Evolutionary conservation across 2,797 vertebrate genomes (phyloP).

Genomic region (Hozukius guyotensis): DNA sequence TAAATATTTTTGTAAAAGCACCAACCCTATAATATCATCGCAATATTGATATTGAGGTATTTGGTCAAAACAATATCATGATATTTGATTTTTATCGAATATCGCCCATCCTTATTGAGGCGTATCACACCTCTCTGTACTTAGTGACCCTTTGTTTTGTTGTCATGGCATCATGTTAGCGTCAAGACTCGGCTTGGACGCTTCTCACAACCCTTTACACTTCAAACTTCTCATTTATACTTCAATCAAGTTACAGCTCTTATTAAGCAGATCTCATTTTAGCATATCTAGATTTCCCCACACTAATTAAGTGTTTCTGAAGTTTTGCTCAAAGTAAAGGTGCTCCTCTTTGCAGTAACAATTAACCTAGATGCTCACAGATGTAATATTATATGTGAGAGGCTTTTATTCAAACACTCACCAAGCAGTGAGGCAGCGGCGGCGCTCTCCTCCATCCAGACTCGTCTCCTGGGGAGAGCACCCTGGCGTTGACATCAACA

Average conservation of each 20-base stretch:
- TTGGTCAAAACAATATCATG: neutral
- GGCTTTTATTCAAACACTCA: constrained; percentile 55
- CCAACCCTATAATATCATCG: neutral
- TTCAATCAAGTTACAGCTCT: neutral
- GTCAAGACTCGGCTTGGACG: constrained; percentile 30
- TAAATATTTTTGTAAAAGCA: neutral
- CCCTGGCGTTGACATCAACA: constrained; percentile 32
- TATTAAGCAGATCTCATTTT: neutral
- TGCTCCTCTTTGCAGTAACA: constrained; percentile 18
- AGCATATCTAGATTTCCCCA: constrained; percentile 13
- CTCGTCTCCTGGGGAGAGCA: constrained; percentile 22
- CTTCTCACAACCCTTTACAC: constrained; percentile 11
- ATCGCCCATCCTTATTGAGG: neutral
- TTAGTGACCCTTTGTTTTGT: constrained; percentile 45
- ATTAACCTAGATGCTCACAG: constrained; percentile 12
- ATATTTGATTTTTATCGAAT: neutral
- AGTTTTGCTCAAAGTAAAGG: constrained; percentile 18
- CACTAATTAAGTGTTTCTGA: constrained; percentile 17
- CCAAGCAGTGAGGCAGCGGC: constrained; percentile 36
- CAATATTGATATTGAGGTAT: neutral
- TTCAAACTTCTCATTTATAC: constrained; percentile 19
- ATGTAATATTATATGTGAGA: constrained; percentile 27
- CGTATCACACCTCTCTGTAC: constrained; percentile 5
- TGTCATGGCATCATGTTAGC: constrained; percentile 47
- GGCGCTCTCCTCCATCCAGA: constrained; percentile 37